A percentile compares a stretch with the other conserved stretches of the same genome.
phyloP scores from a whole-genome alignment of 2,113 vertebrate genomes.

The Bambusicola thoracicus region DNA sequence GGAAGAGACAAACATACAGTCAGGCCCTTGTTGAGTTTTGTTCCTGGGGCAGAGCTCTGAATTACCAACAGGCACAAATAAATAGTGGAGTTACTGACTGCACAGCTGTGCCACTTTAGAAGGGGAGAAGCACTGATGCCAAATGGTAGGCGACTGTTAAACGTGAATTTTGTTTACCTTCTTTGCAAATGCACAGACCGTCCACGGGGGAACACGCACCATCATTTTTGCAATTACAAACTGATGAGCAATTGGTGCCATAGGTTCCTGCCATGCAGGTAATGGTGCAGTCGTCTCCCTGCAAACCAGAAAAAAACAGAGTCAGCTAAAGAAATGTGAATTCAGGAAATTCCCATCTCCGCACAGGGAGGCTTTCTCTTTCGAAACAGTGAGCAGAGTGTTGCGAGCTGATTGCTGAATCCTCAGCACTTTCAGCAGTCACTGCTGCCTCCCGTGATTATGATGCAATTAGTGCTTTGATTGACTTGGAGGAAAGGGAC shows the following conservation, averaged over 20 bases:
- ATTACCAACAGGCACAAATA: not conserved
- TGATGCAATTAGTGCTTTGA: conserved; percentile 63
- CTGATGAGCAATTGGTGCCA: conserved; percentile 88
- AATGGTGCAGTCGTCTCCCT: conserved; percentile 91
- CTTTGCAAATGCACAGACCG: conserved; percentile 91
- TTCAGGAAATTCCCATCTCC: conserved; percentile 32
- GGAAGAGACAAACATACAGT: not conserved
- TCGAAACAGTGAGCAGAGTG: not conserved
- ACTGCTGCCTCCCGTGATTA: conserved; percentile 52
- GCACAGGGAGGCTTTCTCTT: conserved; percentile 21
- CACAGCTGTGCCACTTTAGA: not conserved
- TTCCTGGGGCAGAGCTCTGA: not conserved
- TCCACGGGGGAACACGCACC: conserved; percentile 89
- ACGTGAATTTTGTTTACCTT: conserved; percentile 82
- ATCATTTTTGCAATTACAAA: conserved; percentile 90
- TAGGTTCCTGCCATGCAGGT: conserved; percentile 87
- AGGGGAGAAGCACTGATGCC: not conserved
- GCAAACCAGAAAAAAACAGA: conserved; percentile 8
- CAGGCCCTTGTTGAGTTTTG: not conserved
- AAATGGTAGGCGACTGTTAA: not conserved
- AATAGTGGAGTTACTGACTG: not conserved
- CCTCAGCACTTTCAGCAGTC: conserved; percentile 40
- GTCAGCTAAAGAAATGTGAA: conserved; percentile 6
- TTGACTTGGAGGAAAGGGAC: conserved; percentile 68
- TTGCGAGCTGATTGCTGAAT: conserved; percentile 47